Evolutionary conservation across 2,888 invertebrate genomes (phyloP).

Genomic region (Coleophora deauratella): DNA sequence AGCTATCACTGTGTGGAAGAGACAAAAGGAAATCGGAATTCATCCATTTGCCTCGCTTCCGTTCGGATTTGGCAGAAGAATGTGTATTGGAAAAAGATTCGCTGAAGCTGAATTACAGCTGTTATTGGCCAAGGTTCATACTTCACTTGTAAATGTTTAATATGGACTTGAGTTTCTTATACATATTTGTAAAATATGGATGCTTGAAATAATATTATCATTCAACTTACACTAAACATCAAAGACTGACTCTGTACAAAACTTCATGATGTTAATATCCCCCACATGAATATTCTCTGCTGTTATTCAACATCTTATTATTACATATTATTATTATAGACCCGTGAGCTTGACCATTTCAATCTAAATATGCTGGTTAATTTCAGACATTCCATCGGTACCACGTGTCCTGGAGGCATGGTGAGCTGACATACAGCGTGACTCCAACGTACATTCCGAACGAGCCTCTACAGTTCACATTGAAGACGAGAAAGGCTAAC

Average conservation of each 20-base stretch:
- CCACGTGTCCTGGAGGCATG: conserved; percentile 78
- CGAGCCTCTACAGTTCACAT: conserved; percentile 80
- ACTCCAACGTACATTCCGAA: conserved; percentile 83
- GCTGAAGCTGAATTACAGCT: conserved; percentile 87
- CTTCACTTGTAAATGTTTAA: neutral
- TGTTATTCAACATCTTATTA: no score
- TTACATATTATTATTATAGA: no score
- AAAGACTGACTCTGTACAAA: no score
- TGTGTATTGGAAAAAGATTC: conserved; percentile 86
- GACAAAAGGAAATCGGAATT: conserved; percentile 73
- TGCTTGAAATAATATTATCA: neutral
- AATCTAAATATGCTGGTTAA: conserved; percentile 2
- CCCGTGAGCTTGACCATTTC: no score
- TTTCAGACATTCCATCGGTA: conserved; percentile 82
- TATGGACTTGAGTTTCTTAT: neutral
- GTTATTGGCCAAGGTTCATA: conserved; percentile 78
- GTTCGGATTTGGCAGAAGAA: conserved; percentile 84
- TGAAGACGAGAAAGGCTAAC: conserved; percentile 43
- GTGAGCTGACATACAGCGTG: conserved; percentile 79
- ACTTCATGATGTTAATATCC: no score
- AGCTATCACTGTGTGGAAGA: conserved; percentile 36
- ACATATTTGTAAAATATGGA: neutral
- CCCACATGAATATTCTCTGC: no score
- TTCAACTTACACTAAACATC: no score
- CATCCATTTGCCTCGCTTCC: conserved; percentile 85